Conservation (phyloP, 2,888 invertebrate genomes). For the Dynastes tityus region DNA sequence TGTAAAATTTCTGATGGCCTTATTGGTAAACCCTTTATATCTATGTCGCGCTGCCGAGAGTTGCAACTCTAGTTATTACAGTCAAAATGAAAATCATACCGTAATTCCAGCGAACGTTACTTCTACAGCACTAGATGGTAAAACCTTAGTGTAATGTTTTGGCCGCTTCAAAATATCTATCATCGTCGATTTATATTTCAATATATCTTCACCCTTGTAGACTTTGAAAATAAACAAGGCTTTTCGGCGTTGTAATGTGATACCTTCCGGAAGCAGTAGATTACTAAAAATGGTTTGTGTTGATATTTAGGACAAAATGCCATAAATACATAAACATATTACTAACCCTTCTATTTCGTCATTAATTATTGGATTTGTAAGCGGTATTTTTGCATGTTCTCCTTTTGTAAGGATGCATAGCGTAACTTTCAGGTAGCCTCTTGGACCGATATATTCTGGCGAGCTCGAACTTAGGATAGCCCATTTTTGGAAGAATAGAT, state of each 20-base stretch:
- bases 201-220: conserved; percentile 70
- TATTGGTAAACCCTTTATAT: no score
- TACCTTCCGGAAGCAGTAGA: conserved; percentile 77
- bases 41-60: no score
- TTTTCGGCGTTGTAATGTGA: conserved; percentile 69
- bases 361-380: conserved; percentile 73
- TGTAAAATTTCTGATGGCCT: no score
- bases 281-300: conserved; percentile 72
- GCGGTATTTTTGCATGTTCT: conserved; percentile 75
- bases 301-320: conserved; percentile 28
- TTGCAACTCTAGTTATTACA: no score
- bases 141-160: conserved; percentile 52
- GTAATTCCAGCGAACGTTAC: conserved; percentile 78
- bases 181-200: conserved; percentile 49
- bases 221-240: conserved; percentile 75
- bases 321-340: conserved; percentile 4
- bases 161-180: conserved; percentile 44
- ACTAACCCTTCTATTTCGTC: conserved; percentile 81
- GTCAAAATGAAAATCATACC: conserved; percentile 65
- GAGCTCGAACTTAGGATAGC: conserved; percentile 81
- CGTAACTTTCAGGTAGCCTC: conserved; percentile 88
- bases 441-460: conserved; percentile 69
- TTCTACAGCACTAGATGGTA: conserved; percentile 72
- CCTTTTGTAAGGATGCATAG: conserved; percentile 82
- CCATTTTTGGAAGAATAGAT: conserved; percentile 91